phyloP scores from a whole-genome alignment of 2,888 invertebrate species.

The Megalurothrips usitatus region DNA sequence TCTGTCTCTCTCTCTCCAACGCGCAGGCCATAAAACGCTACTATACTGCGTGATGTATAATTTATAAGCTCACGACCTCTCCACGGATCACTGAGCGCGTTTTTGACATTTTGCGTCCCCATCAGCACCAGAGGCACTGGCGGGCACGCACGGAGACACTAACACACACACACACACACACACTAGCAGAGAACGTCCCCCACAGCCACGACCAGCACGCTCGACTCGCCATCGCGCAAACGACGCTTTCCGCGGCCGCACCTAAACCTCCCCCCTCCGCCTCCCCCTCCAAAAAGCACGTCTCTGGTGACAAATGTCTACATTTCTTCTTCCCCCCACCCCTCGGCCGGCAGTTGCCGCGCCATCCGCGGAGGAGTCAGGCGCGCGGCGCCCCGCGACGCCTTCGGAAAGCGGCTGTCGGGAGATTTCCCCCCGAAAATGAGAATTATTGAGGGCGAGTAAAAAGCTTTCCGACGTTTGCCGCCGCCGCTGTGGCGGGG shows the following conservation, averaged over 20 bases:
- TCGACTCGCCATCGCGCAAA: neutral
- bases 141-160: neutral
- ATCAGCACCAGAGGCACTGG: neutral
- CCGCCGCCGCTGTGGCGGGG: neutral
- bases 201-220: too few relatives aligned
- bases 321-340: neutral
- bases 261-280: neutral
- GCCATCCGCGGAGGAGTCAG: neutral
- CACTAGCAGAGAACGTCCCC: neutral
- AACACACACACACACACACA: neutral
- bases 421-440: neutral
- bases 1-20: neutral
- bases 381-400: neutral
- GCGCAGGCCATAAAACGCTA: neutral
- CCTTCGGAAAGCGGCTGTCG: neutral
- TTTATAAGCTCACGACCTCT: constrained; percentile 18
- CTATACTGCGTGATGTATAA: neutral
- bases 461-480: constrained; percentile 8
- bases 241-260: neutral
- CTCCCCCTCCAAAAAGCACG: neutral
- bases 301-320: constrained; percentile 7
- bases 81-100: constrained; percentile 21
- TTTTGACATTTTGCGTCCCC: constrained; percentile 22
- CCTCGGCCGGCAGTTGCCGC: neutral
- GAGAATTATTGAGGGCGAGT: neutral